Percentiles rank a stretch among this genome's conserved stretches.
These are phyloP conservation scores for Penaeus indicus DNA, from an alignment of 1,140 invertebrate genomes.

Conservation along the genomic window DNA sequence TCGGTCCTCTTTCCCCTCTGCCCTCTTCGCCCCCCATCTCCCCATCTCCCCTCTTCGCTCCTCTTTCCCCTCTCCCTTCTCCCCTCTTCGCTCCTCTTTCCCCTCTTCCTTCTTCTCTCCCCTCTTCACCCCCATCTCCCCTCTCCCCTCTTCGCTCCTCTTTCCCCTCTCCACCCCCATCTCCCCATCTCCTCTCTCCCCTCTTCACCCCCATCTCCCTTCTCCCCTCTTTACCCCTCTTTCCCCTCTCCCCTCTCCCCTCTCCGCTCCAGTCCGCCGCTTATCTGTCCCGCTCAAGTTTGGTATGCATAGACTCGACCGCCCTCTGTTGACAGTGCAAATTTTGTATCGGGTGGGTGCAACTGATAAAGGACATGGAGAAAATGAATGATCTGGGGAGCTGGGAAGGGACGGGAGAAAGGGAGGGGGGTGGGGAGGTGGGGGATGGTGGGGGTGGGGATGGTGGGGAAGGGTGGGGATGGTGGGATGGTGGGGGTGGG, in stretches of 20 bases:
- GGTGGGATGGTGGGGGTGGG: background rate
- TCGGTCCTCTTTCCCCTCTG: too few relatives aligned
- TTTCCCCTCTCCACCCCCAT: background rate
- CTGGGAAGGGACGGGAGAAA: background rate
- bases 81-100: too few relatives aligned
- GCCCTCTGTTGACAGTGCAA: slow-evolving; percentile 60
- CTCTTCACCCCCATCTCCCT: too few relatives aligned
- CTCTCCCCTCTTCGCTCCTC: background rate
- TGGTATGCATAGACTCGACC: slow-evolving; percentile 59
- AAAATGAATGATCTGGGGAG: slow-evolving; percentile 54
- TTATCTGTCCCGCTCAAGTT: slow-evolving; percentile 49
- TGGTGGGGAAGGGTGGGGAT: too few relatives aligned
- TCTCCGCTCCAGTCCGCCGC: slow-evolving; percentile 1
- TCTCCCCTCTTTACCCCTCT: too few relatives aligned
- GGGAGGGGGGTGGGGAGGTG: background rate
- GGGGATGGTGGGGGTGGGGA: background rate
- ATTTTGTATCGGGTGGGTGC: slow-evolving; percentile 63
- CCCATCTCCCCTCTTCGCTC: background rate
- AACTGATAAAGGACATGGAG: slow-evolving; percentile 56
- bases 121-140: background rate
- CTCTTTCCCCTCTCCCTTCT: background rate
- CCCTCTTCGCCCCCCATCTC: background rate
- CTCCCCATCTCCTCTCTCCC: background rate
- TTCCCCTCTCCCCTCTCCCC: background rate
- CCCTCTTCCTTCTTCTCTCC: background rate